These are phyloP conservation scores for Siniperca undulata DNA, from an alignment of 2,797 vertebrate species.

Conservation along the genomic window DNA sequence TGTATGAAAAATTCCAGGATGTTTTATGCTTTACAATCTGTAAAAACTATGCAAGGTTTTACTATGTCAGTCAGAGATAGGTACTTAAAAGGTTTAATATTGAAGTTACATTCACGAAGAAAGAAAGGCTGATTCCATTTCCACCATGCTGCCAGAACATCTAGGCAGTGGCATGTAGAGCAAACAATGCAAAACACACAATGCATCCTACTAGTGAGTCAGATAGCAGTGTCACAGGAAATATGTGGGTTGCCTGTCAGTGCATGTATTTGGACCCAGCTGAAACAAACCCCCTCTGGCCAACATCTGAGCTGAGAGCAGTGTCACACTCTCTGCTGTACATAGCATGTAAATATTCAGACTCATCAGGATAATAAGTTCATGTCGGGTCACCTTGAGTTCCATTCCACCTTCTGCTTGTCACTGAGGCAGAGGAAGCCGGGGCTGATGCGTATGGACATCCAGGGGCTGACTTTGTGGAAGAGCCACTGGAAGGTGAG, in stretches of 20 bases:
- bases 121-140: neutral
- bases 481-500: conserved; percentile 94
- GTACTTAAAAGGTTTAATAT: neutral
- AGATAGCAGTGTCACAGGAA: conserved; percentile 35
- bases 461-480: conserved; percentile 92
- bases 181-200: conserved; percentile 36
- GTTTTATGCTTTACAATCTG: neutral
- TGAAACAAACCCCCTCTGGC: conserved; percentile 8
- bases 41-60: neutral
- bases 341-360: neutral
- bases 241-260: conserved; percentile 32
- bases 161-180: conserved; percentile 2
- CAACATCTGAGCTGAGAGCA: conserved; percentile 9
- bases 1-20: neutral
- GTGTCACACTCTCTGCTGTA: neutral
- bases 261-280: conserved; percentile 10
- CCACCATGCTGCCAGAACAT: neutral
- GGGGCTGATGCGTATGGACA: conserved; percentile 88
- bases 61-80: neutral
- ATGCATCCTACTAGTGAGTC: conserved; percentile 29
- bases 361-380: neutral
- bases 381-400: conserved; percentile 90
- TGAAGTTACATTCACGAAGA: neutral
- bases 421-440: conserved; percentile 90
- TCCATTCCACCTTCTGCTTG: conserved; percentile 98